Conservation (phyloP, 2,113 vertebrate genomes). For the Ahaetulla prasina region DNA sequence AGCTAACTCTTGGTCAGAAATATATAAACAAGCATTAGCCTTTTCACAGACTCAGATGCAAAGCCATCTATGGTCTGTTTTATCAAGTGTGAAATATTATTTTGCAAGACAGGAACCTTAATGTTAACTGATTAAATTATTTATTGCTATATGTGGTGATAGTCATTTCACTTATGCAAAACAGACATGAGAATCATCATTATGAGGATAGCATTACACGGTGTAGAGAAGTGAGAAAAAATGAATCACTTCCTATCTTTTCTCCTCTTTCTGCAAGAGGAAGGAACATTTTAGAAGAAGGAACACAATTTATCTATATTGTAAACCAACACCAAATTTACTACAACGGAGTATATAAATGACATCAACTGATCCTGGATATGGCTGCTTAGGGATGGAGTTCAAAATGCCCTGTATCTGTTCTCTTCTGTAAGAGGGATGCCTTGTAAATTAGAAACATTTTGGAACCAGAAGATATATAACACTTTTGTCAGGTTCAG, state of each 20-base stretch:
- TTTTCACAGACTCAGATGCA: background rate
- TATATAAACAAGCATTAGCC: background rate
- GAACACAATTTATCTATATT: background rate
- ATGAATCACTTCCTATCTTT: background rate
- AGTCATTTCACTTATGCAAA: background rate
- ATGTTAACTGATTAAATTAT: background rate
- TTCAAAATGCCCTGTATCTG: background rate
- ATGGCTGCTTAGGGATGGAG: background rate
- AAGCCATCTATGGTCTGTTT: background rate
- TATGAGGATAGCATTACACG: background rate
- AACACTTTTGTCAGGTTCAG: background rate
- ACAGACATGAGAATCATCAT: background rate
- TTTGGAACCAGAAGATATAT: background rate
- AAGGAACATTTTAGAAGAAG: background rate
- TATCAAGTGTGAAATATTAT: background rate
- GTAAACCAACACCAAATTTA: background rate
- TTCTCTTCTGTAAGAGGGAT: background rate
- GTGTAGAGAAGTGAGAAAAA: background rate
- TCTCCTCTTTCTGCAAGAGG: background rate
- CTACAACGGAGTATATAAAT: background rate
- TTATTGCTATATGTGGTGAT: background rate
- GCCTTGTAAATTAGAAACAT: background rate
- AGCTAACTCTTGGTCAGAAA: background rate
- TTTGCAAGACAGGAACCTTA: background rate
- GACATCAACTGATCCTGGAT: background rate